Evolutionary conservation across 2,888 invertebrate genomes (phyloP), one percentile per base, ranked within the genome.

Genomic region (Ophioninae sp.): DNA sequence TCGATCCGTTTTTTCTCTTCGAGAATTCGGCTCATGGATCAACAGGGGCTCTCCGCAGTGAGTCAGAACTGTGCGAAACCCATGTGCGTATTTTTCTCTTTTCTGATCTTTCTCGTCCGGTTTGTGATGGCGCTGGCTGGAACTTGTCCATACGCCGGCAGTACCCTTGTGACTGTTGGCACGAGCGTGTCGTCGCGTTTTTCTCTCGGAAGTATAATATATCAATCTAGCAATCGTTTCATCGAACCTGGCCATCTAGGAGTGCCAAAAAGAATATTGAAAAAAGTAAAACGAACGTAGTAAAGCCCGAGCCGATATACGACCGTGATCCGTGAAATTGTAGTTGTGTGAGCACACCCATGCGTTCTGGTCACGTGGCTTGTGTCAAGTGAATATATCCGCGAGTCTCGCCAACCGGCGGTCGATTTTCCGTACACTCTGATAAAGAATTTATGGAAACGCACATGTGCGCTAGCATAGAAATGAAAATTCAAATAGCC

Each of bases 91-190:
- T n/a, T n/a, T 9, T 44, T 61, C 37, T 7, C 10, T 8, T 72
- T 30, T 59, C 65, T 17, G 59, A 22, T 67, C 51, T 63, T 13
- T 68, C 68, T 44, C 68, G 51, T 30, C 75, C 56, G 30, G 37
- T 58, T 75, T 17, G 72, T 64, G 69, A 78, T 63, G 71, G 77
- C 67, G 74, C 74, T 58, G 59, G 39, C 61, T 51, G 30, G 59
- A 58, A 78, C 56, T 41, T 73, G 71, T 22, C 78, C 58, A 65
- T 59, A 81, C 61, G 80, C 83, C 84, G 75, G 81, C 84, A 84
- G 84, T 84, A 30, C 72, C 78, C 84, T 81, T 72, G 72, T 72
- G 79, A 63, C 79, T 56, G 75, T 68, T 76, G 84, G 58, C 67
- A n/a, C 74, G 74, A 68, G 79, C 75, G 79, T 79, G 72, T 73